These are phyloP conservation scores for Macrosiphum euphorbiae DNA, from an alignment of 2,888 invertebrate genomes.

Conservation along the genomic window DNA sequence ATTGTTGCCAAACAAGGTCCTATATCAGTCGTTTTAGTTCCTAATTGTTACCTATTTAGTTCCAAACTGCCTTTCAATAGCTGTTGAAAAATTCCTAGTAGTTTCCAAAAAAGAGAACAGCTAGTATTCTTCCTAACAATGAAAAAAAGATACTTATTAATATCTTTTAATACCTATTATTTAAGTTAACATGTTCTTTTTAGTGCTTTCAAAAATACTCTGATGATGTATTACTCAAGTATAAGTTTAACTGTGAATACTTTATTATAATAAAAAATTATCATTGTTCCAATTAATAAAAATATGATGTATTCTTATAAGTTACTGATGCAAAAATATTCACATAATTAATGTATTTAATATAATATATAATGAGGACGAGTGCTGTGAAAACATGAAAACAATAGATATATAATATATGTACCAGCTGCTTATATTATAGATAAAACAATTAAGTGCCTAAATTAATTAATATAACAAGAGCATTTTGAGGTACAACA, in stretches of 20 bases:
- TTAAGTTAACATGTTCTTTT: not conserved
- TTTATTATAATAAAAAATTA: not conserved
- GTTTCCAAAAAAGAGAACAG: not conserved
- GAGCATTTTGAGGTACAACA: not conserved
- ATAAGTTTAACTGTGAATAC: not conserved
- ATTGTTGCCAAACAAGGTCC: not conserved
- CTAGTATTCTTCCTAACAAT: not conserved
- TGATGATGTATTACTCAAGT: not conserved
- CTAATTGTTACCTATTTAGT: not conserved
- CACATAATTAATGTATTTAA: not conserved
- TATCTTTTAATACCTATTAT: not conserved
- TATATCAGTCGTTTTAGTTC: not conserved
- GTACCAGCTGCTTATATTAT: not conserved
- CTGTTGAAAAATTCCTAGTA: not conserved
- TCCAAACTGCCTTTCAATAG: not conserved
- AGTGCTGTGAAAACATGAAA: not conserved
- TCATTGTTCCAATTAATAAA: not conserved
- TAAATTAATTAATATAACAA: conserved; percentile 10
- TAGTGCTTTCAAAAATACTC: not conserved
- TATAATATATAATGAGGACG: not conserved
- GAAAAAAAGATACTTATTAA: not conserved
- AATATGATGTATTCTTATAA: not conserved
- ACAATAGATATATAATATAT: not conserved
- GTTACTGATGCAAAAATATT: not conserved
- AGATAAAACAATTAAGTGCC: not conserved